phyloP scores from a whole-genome alignment of 1,140 invertebrate species.

The Apis florea region DNA sequence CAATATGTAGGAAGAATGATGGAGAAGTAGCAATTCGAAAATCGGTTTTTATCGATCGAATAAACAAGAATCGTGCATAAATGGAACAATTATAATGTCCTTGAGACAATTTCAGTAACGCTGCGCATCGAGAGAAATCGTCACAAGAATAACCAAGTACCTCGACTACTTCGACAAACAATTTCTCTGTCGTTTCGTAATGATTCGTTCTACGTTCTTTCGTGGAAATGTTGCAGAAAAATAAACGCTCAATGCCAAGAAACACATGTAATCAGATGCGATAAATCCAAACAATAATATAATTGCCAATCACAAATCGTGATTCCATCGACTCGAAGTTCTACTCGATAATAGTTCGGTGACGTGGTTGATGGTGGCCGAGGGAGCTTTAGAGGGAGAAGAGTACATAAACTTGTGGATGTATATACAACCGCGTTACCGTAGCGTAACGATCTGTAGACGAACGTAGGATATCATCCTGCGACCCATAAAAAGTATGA shows the following conservation, averaged over 20 bases:
- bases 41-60: too few relatives aligned
- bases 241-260: background rate
- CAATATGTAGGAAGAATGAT: too few relatives aligned
- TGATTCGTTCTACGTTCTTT: too few relatives aligned
- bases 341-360: background rate
- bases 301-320: background rate
- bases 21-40: too few relatives aligned
- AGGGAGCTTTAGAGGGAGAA: background rate
- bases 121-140: background rate
- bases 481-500: constrained; percentile 50
- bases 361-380: constrained; percentile 5
- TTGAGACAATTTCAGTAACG: background rate
- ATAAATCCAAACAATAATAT: background rate
- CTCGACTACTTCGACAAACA: too few relatives aligned
- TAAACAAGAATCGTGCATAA: too few relatives aligned
- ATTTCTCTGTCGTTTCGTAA: too few relatives aligned
- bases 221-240: too few relatives aligned
- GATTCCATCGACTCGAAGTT: background rate
- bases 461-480: constrained; percentile 33
- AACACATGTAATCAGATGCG: fast-evolving
- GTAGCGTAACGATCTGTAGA: constrained; percentile 28
- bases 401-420: constrained; percentile 21
- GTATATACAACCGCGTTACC: constrained; percentile 17
- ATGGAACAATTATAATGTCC: background rate
- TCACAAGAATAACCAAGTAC: background rate